Base-by-base conservation (phyloP, 2,113 vertebrate genomes). In the Panurus biarmicus region DNA sequence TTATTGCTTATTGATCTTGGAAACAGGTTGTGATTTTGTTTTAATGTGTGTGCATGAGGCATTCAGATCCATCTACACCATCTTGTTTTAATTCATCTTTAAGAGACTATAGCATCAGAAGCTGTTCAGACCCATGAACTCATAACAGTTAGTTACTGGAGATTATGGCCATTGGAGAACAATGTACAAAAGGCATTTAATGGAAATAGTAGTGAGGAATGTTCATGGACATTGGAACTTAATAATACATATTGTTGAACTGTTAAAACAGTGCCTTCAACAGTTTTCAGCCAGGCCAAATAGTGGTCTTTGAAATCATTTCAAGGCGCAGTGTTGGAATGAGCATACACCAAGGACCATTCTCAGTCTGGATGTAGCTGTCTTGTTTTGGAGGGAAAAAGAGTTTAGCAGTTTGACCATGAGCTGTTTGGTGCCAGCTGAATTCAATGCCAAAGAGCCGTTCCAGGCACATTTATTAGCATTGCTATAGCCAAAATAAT, bases 401-500 rank as follows among this genome's bases (percentile, higher is more conserved):
- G 4, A 62, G 26, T 62, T 90, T 54, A 90, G 40, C 35, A 48
- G 29, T 72, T 91, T 95, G 65, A 47, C 57, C 40, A 25, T 64
- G 40, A 94, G 10, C 17, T 92, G 9, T 89, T 62, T 60, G 35
- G 13, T 92, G 80, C 77, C 89, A 91, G 35, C 14, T 71, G 28
- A 60, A 14, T 66, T 78, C 56, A 74, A 9, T n/a, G 70, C 38
- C 69, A 78, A 83, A 94, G 9, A 81, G 9, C 36, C 65, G 64
- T 75, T 94, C 65, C 77, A 92, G 73, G 48, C 36, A 56, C 40
- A 44, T 87, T 94, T 84, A 71, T 81, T 87, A 87, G 22, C 35
- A 60, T 33, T 31, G 2, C 5, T 86, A 28, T 40, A 87, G 84
- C 84, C 94, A 93, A 94, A 90, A 93, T 88, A 96, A 88, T 80